Evolutionary conservation across 1,140 invertebrate species (phyloP).

Genomic region (Reticulitermes speratus): DNA sequence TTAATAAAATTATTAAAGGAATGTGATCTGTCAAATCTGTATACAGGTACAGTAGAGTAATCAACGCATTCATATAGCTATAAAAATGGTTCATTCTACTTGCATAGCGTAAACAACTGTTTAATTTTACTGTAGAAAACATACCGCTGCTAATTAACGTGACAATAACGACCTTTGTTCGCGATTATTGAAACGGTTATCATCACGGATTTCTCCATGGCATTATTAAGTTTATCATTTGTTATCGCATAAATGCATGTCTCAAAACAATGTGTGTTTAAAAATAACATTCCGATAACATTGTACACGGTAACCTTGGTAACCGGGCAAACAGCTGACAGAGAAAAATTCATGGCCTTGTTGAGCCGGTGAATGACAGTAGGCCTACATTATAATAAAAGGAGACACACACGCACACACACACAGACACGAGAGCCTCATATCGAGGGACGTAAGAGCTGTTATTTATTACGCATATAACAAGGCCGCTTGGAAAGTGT

Average conservation of each 20-base stretch:
- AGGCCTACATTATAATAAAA: not conserved
- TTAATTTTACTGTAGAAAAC: too few relatives aligned
- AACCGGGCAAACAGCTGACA: not conserved
- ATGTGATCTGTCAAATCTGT: too few relatives aligned
- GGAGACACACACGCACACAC: not conserved
- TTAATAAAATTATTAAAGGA: too few relatives aligned
- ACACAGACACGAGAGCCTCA: too few relatives aligned
- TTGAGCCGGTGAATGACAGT: not conserved
- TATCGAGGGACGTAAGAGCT: not conserved
- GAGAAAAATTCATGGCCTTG: not conserved
- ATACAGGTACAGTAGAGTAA: too few relatives aligned
- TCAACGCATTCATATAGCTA: too few relatives aligned
- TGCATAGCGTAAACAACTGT: too few relatives aligned
- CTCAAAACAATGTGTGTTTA: not conserved
- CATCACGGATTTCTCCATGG: not conserved
- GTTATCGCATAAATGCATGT: not conserved
- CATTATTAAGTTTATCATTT: not conserved
- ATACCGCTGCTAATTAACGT: too few relatives aligned
- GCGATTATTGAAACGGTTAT: too few relatives aligned
- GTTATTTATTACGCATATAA: not conserved
- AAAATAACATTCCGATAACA: not conserved
- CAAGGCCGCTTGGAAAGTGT: not conserved
- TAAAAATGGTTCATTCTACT: too few relatives aligned
- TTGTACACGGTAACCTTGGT: not conserved
- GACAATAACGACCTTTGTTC: too few relatives aligned